phyloP scores from a whole-genome alignment of 2,113 vertebrate genomes.

The Formicarius rufipectus region DNA sequence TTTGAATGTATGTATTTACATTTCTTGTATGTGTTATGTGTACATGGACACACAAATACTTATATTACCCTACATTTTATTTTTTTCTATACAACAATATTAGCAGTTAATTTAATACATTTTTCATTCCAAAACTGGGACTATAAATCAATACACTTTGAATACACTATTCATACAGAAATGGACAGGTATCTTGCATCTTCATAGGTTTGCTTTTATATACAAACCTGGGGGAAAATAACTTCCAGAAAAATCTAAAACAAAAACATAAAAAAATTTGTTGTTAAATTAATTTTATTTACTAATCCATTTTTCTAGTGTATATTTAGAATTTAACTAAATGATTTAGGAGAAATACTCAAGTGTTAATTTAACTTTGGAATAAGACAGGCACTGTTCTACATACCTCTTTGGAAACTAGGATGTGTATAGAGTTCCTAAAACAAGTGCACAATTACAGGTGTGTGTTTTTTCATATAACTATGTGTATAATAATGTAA shows the following conservation, averaged over 20 bases:
- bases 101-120: neutral
- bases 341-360: neutral
- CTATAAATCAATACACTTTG: neutral
- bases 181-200: neutral
- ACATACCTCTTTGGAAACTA: neutral
- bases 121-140: neutral
- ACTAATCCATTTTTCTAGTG: neutral
- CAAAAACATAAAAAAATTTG: too few species aligned
- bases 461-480: neutral
- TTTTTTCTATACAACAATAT: neutral
- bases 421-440: neutral
- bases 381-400: neutral
- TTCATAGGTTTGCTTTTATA: neutral
- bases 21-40: fast-evolving
- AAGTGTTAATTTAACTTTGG: neutral
- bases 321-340: neutral
- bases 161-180: neutral
- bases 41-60: fast-evolving
- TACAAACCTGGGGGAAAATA: neutral
- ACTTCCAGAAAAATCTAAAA: too few species aligned
- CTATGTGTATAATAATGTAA: neutral
- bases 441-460: neutral
- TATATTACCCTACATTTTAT: neutral
- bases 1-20: neutral
- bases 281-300: neutral